A percentile compares a stretch with the other conserved stretches of the same genome.
These are phyloP conservation scores for Craniophora ligustri DNA, from an alignment of 2,888 invertebrate species.

Conservation along the genomic window DNA sequence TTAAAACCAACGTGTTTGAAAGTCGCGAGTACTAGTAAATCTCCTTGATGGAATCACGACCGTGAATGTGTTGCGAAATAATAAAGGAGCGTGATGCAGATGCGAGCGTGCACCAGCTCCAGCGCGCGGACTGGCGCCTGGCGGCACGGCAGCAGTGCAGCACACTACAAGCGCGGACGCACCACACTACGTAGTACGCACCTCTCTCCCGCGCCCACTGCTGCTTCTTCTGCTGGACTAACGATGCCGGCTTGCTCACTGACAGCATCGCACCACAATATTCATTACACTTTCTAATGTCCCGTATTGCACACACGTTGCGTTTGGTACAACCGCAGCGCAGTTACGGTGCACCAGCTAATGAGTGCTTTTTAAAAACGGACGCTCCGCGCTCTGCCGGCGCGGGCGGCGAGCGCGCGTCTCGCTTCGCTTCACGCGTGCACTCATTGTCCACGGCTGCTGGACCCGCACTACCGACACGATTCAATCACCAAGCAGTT, in stretches of 20 bases:
- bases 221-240: constrained; percentile 95
- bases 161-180: constrained; percentile 45
- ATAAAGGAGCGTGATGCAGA: constrained; percentile 53
- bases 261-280: constrained; percentile 85
- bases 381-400: constrained; percentile 76
- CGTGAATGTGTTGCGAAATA: constrained; percentile 70
- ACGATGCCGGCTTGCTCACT: constrained; percentile 88
- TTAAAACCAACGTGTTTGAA: constrained; percentile 52
- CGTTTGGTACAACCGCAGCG: constrained; percentile 75
- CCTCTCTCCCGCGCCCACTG: constrained; percentile 98
- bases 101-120: constrained; percentile 49
- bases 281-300: constrained; percentile 86
- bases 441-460: constrained; percentile 81
- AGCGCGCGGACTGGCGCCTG: constrained; percentile 35
- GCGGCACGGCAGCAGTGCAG: constrained; percentile 26
- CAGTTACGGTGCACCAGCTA: constrained; percentile 85
- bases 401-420: constrained; percentile 70
- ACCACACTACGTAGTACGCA: constrained; percentile 78
- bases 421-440: constrained; percentile 82
- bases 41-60: constrained; percentile 65
- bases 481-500: constrained; percentile 63
- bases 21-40: constrained; percentile 51
- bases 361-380: constrained; percentile 82
- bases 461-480: constrained; percentile 66
- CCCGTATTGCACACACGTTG: constrained; percentile 82